Evolutionary conservation across 2,797 vertebrate genomes (phyloP).

Genomic region (Cyclopterus lumpus): DNA sequence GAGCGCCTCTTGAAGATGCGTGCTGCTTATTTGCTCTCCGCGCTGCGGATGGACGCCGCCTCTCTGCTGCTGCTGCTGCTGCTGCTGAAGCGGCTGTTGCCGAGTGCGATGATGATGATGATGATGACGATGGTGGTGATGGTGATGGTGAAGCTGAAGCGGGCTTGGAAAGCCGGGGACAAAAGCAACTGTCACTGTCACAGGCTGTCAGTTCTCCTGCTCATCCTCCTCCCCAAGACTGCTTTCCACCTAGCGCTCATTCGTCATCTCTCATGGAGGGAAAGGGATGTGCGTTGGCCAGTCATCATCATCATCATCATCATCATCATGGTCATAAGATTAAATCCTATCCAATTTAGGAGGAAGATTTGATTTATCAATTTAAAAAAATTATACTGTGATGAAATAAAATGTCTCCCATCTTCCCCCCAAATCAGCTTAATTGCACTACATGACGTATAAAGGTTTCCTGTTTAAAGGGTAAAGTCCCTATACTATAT

Average conservation of each 20-base stretch:
- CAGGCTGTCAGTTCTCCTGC: slow-evolving; percentile 60
- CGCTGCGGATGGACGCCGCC: slow-evolving; percentile 43
- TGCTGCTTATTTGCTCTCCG: slow-evolving; percentile 33
- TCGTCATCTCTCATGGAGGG: slow-evolving; percentile 52
- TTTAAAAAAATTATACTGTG: background rate
- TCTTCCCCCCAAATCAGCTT: background rate
- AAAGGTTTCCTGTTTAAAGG: background rate
- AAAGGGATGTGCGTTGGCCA: slow-evolving; percentile 33
- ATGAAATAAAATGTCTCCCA: background rate
- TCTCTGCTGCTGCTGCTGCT: slow-evolving; percentile 14
- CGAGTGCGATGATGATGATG: slow-evolving; percentile 37
- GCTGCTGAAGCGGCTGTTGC: slow-evolving; percentile 56
- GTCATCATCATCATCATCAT: slow-evolving; percentile 37
- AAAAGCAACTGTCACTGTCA: slow-evolving; percentile 66
- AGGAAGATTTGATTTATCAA: background rate
- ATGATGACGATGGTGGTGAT: slow-evolving; percentile 21
- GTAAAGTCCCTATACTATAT: background rate
- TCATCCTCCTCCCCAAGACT: slow-evolving; percentile 18
- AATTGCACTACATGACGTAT: background rate
- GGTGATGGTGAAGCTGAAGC: slow-evolving; percentile 40
- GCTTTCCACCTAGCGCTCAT: slow-evolving; percentile 33
- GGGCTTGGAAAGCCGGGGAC: background rate
- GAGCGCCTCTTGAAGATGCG: slow-evolving; percentile 65
- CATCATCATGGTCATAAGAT: slow-evolving; percentile 26
- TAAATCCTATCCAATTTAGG: slow-evolving; percentile 2